Base-by-base conservation (phyloP, 2,113 vertebrate species). In the Emydura subglobosa region DNA sequence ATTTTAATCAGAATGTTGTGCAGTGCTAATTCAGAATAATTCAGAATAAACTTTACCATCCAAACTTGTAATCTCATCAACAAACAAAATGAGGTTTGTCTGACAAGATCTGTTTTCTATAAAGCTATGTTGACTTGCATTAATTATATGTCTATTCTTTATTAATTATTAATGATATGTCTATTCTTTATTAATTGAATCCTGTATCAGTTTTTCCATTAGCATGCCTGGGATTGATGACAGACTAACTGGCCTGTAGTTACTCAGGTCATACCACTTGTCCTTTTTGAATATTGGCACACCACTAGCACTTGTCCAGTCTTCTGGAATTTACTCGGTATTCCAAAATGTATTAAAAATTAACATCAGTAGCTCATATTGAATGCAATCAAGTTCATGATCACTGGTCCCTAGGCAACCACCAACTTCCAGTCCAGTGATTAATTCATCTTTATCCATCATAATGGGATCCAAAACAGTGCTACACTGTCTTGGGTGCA, bases 401-500 rank as follows among this genome's bases (percentile, higher is more conserved):
- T 11, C 25, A 19, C 39, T 27, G 39, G 79, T n/a, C 19, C 29
- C 50, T n/a, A 21, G 19, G 49, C 44, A 78, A 47, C 42, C 74
- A 44, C 42, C 44, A 44, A 27, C 74, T 78, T 78, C 42, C 74
- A 47, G 72, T 13, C 42, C 74, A 78, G 74, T 44, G 72, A 76
- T 76, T 76, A 76, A 76, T 76, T 44, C 74, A 78, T 78, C 24
- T 78, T 78, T 47, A 47, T 25, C 24, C 24, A 44, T 27, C 10
- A 44, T 27, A 12, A 47, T 78, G 42, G 24, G 39, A 27, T 78
- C 42, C 39, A 24, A 25, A 78, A 78, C 12, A 2, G 12, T 25
- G 39, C 14, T 0, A 0, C 80, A 57, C 74, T 85, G n/a, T 10
- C 16, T 34, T 72, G 34, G n/a, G n/a, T 72, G 50, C 85, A 17